phyloP scores from a whole-genome alignment of 2,888 invertebrate species.

The Labia minor region DNA sequence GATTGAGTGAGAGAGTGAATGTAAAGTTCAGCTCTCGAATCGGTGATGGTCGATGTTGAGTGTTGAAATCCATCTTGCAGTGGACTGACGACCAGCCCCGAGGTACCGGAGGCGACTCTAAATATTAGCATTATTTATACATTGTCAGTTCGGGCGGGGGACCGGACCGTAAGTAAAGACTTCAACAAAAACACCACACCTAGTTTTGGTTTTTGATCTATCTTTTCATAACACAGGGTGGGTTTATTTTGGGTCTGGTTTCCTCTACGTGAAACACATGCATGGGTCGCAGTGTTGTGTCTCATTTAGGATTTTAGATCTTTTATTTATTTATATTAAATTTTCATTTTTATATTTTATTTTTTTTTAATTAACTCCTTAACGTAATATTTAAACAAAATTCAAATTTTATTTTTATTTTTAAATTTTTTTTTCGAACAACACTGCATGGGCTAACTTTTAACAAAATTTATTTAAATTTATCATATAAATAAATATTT shows the following conservation, averaged over 20 bases:
- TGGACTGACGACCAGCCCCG: conserved; percentile 4
- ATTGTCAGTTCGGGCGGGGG: conserved; percentile 13
- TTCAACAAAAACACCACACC: conserved; percentile 8
- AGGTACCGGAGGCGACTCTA: conserved; percentile 13
- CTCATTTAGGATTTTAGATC: neutral
- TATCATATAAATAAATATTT: too few species aligned
- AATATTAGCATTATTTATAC: conserved; percentile 5
- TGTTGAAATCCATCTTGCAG: conserved; percentile 5
- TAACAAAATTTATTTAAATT: neutral
- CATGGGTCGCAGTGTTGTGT: conserved; percentile 2
- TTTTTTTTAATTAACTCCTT: neutral
- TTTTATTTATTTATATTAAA: neutral
- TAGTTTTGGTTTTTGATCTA: conserved; percentile 13
- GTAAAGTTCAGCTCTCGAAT: neutral
- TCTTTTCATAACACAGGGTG: conserved; percentile 13
- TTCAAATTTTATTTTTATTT: neutral
- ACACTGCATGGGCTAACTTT: neutral
- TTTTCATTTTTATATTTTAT: neutral
- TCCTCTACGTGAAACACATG: conserved; percentile 3
- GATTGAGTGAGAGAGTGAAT: neutral
- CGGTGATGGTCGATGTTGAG: conserved; percentile 5
- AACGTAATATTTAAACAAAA: neutral
- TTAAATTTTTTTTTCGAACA: neutral
- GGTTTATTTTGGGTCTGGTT: neutral
- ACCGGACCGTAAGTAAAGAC: conserved; percentile 9